Conservation (phyloP, 2,797 vertebrate species). For the Telmatherina bonti region DNA sequence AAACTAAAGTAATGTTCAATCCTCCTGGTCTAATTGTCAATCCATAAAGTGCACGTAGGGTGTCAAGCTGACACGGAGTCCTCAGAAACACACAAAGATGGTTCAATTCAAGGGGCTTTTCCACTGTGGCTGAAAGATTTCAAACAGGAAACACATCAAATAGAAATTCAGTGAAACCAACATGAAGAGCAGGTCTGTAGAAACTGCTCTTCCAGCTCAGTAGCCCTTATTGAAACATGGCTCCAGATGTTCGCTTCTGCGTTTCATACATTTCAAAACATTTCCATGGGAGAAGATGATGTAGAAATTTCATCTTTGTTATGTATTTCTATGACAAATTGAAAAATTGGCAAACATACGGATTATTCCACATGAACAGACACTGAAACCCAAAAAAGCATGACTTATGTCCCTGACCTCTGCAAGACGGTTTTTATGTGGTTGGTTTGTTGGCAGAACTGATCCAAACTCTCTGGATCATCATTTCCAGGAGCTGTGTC, state of each 20-base stretch:
- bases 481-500: too few species aligned
- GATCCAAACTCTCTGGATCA: too few species aligned
- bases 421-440: neutral
- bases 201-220: neutral
- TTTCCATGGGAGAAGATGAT: neutral
- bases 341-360: neutral
- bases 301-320: neutral
- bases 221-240: neutral
- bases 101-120: conserved; percentile 1
- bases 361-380: neutral
- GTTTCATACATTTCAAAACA: neutral
- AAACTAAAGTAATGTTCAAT: neutral
- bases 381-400: neutral
- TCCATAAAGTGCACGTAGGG: neutral
- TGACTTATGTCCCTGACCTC: too few species aligned
- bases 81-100: neutral
- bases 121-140: neutral
- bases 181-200: neutral
- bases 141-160: neutral
- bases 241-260: neutral
- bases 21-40: neutral
- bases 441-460: neutral
- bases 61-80: neutral
- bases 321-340: neutral
- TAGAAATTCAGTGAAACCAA: neutral